A percentile compares a stretch with the other conserved stretches of the same genome.
phyloP scores from a whole-genome alignment of 2,113 vertebrate species.

The Carassius auratus region DNA sequence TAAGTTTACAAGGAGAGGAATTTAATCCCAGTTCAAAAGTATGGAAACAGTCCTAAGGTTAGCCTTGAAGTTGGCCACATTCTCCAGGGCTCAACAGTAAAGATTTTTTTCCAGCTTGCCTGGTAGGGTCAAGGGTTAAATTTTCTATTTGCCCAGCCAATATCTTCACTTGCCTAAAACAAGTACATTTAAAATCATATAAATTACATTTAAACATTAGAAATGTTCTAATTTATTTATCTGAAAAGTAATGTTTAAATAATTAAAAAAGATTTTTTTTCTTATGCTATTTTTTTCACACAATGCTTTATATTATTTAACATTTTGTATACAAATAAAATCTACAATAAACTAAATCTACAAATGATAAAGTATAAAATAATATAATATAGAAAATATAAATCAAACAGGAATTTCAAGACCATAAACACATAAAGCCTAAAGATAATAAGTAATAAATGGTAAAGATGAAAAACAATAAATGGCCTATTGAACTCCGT shows the following conservation, averaged over 20 bases:
- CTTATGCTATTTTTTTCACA: no score
- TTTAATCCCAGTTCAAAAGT: slow-evolving; percentile 13
- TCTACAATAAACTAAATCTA: neutral
- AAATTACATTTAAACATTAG: no score
- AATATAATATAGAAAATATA: no score
- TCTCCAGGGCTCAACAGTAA: neutral
- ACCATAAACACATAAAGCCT: no score
- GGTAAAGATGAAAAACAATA: no score
- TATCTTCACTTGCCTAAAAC: neutral
- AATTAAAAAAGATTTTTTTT: no score
- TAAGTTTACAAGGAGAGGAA: neutral
- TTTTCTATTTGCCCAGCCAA: neutral
- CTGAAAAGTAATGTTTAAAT: neutral
- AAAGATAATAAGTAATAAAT: no score
- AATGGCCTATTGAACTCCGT: no score
- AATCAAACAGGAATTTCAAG: no score
- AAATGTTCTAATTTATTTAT: neutral
- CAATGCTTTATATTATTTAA: neutral
- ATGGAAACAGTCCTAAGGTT: neutral
- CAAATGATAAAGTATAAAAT: no score
- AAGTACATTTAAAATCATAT: neutral
- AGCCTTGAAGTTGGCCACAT: neutral
- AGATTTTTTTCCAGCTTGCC: neutral
- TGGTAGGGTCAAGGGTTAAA: neutral
- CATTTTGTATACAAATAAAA: neutral